Percentiles rank a stretch among this genome's conserved stretches.
phyloP scores from a whole-genome alignment of 2,113 vertebrate species.

The Synodontis membranacea region DNA sequence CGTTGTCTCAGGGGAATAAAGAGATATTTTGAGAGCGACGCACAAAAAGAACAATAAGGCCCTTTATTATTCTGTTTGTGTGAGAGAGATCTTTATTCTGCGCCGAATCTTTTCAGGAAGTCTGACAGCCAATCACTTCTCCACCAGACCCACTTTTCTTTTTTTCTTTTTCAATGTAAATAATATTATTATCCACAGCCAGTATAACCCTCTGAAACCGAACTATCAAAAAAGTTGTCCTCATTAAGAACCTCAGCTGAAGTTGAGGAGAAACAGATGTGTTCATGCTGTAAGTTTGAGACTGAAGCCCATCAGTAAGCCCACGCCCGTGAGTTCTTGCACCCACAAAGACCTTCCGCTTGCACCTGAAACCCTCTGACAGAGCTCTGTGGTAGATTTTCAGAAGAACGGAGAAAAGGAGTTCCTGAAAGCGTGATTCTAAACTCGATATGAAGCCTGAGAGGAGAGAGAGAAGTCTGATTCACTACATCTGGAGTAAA shows the following conservation, averaged over 20 bases:
- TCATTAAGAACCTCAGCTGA: too few species aligned
- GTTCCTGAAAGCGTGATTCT: too few species aligned
- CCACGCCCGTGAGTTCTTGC: neutral
- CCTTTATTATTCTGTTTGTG: neutral
- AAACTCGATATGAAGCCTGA: neutral
- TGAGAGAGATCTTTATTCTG: neutral
- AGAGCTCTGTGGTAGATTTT: neutral
- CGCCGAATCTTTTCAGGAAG: neutral
- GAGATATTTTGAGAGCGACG: slow-evolving; percentile 7
- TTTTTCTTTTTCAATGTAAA: neutral
- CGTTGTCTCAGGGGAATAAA: neutral
- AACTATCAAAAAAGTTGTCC: too few species aligned
- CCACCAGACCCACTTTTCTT: neutral
- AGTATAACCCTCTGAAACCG: neutral
- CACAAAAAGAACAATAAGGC: neutral
- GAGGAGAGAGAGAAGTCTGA: neutral
- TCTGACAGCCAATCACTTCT: neutral
- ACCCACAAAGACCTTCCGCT: slow-evolving; percentile 6
- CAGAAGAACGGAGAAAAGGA: neutral
- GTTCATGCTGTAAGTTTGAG: neutral
- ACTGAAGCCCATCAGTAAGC: neutral
- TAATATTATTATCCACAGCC: too few species aligned
- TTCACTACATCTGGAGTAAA: neutral
- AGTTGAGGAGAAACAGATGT: too few species aligned
- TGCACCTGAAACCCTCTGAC: slow-evolving; percentile 2